Evolutionary conservation across 1,140 invertebrate species (phyloP).

Genomic region (Notospermus geniculatus): DNA sequence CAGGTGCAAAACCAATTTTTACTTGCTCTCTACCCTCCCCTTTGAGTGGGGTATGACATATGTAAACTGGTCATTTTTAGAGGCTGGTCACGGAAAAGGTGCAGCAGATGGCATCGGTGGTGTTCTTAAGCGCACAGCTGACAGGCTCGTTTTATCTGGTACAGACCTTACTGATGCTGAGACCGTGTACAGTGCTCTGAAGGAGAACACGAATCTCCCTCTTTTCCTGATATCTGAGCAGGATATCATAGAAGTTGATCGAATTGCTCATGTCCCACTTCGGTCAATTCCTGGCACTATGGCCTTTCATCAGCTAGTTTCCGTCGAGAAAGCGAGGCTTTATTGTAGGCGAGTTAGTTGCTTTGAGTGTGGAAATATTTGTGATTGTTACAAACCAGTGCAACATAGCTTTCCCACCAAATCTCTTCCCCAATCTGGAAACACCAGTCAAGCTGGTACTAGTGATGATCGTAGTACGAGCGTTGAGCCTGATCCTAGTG

Average conservation of each 20-base stretch:
- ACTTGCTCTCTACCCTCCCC: neutral
- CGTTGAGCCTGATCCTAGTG: neutral
- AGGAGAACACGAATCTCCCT: neutral
- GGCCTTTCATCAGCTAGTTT: conserved; percentile 23
- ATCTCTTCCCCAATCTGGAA: too few relatives aligned
- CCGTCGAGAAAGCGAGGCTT: conserved; percentile 1
- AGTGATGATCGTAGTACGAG: neutral
- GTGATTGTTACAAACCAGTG: neutral
- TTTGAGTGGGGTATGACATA: conserved; percentile 11
- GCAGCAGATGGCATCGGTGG: conserved; percentile 54
- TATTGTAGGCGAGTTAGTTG: conserved; percentile 22
- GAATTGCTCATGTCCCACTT: conserved; percentile 3
- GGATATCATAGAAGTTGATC: conserved; percentile 9
- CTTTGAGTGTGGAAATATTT: neutral
- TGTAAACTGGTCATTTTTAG: conserved; percentile 49
- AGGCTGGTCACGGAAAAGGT: conserved; percentile 56
- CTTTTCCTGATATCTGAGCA: conserved; percentile 14
- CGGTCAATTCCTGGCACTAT: conserved; percentile 22
- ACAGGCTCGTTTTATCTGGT: neutral
- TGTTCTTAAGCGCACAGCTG: conserved; percentile 45
- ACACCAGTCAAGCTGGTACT: too few relatives aligned
- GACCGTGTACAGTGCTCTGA: neutral
- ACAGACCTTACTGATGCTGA: neutral
- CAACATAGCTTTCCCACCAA: neutral
- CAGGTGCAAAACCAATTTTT: conserved; percentile 13